A percentile compares a stretch with the other conserved stretches of the same genome.
Conservation (phyloP, 2,113 vertebrate genomes). For the Sisor rabdophorus region DNA sequence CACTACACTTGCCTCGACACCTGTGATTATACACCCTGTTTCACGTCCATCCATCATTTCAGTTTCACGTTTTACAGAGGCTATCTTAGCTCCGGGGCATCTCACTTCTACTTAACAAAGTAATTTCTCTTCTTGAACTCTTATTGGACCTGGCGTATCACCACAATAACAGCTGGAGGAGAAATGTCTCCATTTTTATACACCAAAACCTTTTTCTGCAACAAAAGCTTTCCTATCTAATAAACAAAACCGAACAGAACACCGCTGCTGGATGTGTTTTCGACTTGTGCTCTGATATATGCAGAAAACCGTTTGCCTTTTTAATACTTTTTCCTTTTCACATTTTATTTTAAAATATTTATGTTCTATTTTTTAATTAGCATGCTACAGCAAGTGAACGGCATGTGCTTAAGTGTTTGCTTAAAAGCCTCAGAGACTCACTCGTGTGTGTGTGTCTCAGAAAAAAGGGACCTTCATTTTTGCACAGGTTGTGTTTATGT, state of each 20-base stretch:
- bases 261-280: not conserved
- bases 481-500: not conserved
- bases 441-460: not conserved
- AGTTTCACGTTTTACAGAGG: not conserved
- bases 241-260: conserved; percentile 31
- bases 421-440: conserved; percentile 17
- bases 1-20: conserved; percentile 12
- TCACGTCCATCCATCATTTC: not conserved
- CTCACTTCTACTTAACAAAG: conserved; percentile 12
- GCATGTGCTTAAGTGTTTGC: conserved; percentile 12
- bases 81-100: not conserved
- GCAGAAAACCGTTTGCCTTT: no score
- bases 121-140: conserved; percentile 23
- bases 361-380: not conserved
- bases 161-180: conserved; percentile 42
- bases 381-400: not conserved
- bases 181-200: conserved; percentile 40
- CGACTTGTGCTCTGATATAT: not conserved
- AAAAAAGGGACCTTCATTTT: conserved; percentile 5
- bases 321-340: not conserved
- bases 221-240: conserved; percentile 32
- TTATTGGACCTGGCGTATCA: conserved; percentile 16
- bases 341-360: not conserved
- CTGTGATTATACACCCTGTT: not conserved
- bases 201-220: conserved; percentile 37